phyloP scores from a whole-genome alignment of 2,797 vertebrate species.

The Parauchenoglanis punctatus region DNA sequence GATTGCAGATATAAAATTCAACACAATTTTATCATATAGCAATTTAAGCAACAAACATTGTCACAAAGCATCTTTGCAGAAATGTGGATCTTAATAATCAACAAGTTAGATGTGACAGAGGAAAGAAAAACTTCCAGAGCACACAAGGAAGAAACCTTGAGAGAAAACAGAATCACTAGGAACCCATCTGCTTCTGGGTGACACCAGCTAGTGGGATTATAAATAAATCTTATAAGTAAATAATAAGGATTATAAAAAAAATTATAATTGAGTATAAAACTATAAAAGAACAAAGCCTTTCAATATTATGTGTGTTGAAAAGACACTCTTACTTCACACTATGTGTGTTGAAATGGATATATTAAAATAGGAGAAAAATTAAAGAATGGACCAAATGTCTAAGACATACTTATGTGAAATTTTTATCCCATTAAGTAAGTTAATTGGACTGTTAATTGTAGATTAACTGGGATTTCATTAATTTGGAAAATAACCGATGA shows the following conservation, averaged over 20 bases:
- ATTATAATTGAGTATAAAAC: background rate
- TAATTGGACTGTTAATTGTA: background rate
- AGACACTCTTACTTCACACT: background rate
- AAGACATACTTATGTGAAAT: background rate
- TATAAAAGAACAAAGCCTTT: background rate
- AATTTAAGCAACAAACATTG: background rate
- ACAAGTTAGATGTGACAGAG: background rate
- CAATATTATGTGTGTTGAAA: background rate
- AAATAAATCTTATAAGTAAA: too few relatives aligned
- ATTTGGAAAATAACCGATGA: background rate
- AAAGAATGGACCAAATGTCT: background rate
- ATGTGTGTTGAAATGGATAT: background rate
- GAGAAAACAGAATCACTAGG: background rate
- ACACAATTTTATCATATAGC: background rate
- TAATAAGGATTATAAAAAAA: too few relatives aligned
- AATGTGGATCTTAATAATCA: background rate
- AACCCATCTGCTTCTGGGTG: background rate
- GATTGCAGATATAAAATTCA: too few relatives aligned
- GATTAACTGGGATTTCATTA: background rate
- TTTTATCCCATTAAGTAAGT: background rate
- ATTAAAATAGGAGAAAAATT: background rate
- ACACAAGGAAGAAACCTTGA: background rate
- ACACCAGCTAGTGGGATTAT: background rate
- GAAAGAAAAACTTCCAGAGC: background rate
- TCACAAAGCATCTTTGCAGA: background rate